A percentile compares a stretch with the other conserved stretches of the same genome.
Conservation (phyloP, 2,888 invertebrate genomes). For the Cylindroiulus punctatus region DNA sequence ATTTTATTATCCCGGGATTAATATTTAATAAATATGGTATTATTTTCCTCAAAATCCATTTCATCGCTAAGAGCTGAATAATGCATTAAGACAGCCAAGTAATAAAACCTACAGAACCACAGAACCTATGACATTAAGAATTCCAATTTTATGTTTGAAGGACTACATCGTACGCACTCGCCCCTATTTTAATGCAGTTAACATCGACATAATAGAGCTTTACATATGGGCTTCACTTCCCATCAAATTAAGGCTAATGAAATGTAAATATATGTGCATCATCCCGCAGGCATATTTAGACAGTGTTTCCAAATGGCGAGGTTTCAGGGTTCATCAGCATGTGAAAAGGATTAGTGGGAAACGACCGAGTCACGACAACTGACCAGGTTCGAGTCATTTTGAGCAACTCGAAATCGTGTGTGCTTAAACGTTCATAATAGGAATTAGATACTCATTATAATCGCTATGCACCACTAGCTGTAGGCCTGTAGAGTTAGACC, state of each 20-base stretch:
- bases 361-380: not conserved
- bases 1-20: not conserved
- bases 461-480: not conserved
- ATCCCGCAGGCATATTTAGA: not conserved
- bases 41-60: not conserved
- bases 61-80: not conserved
- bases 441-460: not conserved
- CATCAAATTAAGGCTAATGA: conserved; percentile 32
- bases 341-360: not conserved
- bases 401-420: not conserved
- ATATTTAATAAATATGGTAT: not conserved
- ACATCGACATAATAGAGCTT: conserved; percentile 8
- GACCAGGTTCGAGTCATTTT: not conserved
- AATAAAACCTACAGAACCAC: not conserved
- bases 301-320: not conserved
- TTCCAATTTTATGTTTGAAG: conserved; percentile 22
- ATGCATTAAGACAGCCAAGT: not conserved
- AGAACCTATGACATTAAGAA: not conserved
- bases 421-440: not conserved
- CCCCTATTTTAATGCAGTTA: not conserved
- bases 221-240: not conserved
- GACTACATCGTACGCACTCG: not conserved
- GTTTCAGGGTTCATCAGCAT: conserved; percentile 16
- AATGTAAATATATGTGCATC: conserved; percentile 2
- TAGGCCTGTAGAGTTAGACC: not conserved